Base-by-base conservation (phyloP, 2,888 invertebrate species). In the Chesias legatella region DNA sequence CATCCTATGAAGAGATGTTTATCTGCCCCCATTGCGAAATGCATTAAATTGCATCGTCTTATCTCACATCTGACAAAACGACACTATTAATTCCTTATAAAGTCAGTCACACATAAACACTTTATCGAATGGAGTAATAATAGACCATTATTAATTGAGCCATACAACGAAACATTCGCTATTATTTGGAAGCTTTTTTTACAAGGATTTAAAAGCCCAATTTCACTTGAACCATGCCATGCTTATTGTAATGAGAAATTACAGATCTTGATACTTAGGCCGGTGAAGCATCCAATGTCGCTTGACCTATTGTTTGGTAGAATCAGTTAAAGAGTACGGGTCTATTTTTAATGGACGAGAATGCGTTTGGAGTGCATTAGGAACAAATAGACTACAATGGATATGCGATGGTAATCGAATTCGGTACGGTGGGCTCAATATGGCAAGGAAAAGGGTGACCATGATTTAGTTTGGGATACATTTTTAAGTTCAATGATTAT, bases 341-440 rank as follows among this genome's bases (percentile, higher is more conserved):
- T 64, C 66, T 55, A 9, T 43, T 56, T 47, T 42, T 45, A 49
- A 46, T 67, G 61, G 73, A 9, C 10, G 5, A 28, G 17, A 60
- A 64, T 57, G 53, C 59, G 49, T 50, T 55, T 57, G 48, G 53
- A 70, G 69, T 66, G 63, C 71, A 73, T 75, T 76, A 73, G 63
- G 60, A 60, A 63, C 73, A 71, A 74, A 73, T 59, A 72, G 65
- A 65, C 60, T 58, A 75, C 77, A 78, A 79, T 76, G 67, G 53
- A 53, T 58, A 56, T 57, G 67, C 60, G 79, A 79, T 75, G 63
- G 71, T 74, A 75, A 79, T 80, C 78, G 69, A 76, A 75, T 77
- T 79, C 73, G 68, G 66, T 61, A 65, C 63, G 71, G 63, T 63
- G 63, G 58, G 58, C 60, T 53, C 51, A 49, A 48, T 55, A 45